Evolutionary conservation across 2,113 vertebrate species (phyloP), one percentile per base, ranked within the genome.

Genomic region (Ophiodon elongatus): DNA sequence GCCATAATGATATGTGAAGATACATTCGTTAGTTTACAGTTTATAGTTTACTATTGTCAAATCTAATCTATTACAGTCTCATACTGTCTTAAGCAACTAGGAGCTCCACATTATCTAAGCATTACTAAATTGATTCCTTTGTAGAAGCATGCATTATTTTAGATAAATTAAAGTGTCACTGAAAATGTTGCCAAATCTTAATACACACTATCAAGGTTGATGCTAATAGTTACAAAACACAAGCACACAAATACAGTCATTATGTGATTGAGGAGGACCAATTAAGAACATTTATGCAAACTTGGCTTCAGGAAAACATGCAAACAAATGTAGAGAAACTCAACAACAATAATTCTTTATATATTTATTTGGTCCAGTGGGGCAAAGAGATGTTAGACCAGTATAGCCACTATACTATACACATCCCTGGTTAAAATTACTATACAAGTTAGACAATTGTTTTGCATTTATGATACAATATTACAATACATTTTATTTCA

Each of bases 221-320:
- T 25, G 21, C 1, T 19, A 8, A 59, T 8, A 45, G 14, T 47
- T 70, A 27, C 2, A 68, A 43, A 21, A 57, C 35, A 41, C 45
- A 57, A 73, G 37, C 37, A 57, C 29, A 47, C 37, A 57, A 9
- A 8, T 8, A 10, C 11, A 57, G 19, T 35, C 5, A 25, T 35
- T 33, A 1, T 71, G 33, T 80, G 43, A 27, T n/a, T 66, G 35
- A 73, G 59, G 23, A 73, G 37, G 4, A 23, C 29, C 37, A 50
- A 35, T 67, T 67, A 73, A 23, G 7, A 52, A 62, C 41, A 50
- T 31, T 27, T 13, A 17, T 63, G 8, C 43, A 47, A 75, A 79
- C 33, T 27, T 86, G 39, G 25, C 60, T 60, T 65, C 17, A 21
- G 37, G 27, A 33, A 23, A 62, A 50, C 66, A 27, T 35, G 29